phyloP scores from a whole-genome alignment of 2,888 invertebrate species.

The Apotomis capreana region DNA sequence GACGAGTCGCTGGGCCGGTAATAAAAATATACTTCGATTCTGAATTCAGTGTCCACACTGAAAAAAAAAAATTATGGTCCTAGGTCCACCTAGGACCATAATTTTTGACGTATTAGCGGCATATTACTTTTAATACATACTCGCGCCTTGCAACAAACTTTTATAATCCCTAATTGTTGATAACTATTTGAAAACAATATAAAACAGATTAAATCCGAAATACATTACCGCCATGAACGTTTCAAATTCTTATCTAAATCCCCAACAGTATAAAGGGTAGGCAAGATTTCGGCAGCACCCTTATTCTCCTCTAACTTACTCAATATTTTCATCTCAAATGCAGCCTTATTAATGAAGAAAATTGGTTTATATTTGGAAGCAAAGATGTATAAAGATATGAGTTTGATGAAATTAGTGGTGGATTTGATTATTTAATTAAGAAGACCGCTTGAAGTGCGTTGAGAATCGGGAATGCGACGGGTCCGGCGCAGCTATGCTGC shows the following conservation, averaged over 20 bases:
- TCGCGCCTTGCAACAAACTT: neutral
- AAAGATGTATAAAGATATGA: neutral
- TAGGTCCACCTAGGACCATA: too few species aligned
- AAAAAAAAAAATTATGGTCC: too few species aligned
- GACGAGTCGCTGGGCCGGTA: too few species aligned
- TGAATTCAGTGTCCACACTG: too few species aligned
- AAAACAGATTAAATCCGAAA: constrained; percentile 36
- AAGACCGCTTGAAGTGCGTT: constrained; percentile 63
- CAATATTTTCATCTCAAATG: neutral
- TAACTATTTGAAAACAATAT: constrained; percentile 36
- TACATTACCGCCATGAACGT: constrained; percentile 39
- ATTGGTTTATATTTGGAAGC: neutral
- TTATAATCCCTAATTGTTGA: constrained; percentile 31
- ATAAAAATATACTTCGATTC: too few species aligned
- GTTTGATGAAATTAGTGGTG: constrained; percentile 23
- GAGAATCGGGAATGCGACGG: constrained; percentile 76
- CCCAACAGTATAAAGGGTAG: constrained; percentile 45
- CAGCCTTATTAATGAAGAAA: neutral
- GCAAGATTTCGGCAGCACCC: constrained; percentile 25
- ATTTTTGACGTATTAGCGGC: too few species aligned
- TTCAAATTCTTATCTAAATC: constrained; percentile 40
- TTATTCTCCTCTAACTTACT: neutral
- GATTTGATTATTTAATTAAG: constrained; percentile 73
- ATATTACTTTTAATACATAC: neutral
- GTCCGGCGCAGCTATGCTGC: constrained; percentile 47